Percentiles rank a stretch among this genome's conserved stretches.
Evolutionary conservation across 2,797 vertebrate species (phyloP).

Genomic region (Huso huso): DNA sequence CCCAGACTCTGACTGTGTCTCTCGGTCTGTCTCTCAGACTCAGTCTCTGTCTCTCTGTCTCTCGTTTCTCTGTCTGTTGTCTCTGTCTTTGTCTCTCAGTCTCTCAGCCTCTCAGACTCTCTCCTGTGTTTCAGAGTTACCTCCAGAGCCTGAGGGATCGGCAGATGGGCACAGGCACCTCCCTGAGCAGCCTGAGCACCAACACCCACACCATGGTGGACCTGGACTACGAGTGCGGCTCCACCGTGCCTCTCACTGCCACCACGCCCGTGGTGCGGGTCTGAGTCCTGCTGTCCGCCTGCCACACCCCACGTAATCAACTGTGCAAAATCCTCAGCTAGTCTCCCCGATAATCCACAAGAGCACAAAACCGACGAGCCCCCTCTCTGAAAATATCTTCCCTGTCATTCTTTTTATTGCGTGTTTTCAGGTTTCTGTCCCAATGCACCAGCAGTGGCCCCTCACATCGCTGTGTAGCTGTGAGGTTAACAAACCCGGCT

Average conservation of each 20-base stretch:
- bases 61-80: conserved; percentile 1
- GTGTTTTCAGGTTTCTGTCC: too few relatives aligned
- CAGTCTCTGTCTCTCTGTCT: background rate
- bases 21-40: too few relatives aligned
- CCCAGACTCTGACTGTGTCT: too few relatives aligned
- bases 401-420: too few relatives aligned
- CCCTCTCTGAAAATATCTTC: too few relatives aligned
- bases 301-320: background rate
- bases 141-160: conserved; percentile 75
- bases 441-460: too few relatives aligned
- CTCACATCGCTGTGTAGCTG: too few relatives aligned
- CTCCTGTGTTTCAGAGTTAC: conserved; percentile 59
- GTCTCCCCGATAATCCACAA: background rate
- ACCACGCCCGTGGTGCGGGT: conserved; percentile 54
- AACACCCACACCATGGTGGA: conserved; percentile 59
- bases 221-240: conserved; percentile 71
- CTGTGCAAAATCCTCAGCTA: too few relatives aligned
- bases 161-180: conserved; percentile 63
- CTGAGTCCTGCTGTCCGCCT: conserved; percentile 34
- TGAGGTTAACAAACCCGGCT: too few relatives aligned
- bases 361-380: too few relatives aligned
- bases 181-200: conserved; percentile 62
- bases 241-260: conserved; percentile 65
- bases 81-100: background rate
- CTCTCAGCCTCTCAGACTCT: conserved; percentile 4